Conservation (phyloP, 1,140 invertebrate genomes). For the Hirudo medicinalis region DNA sequence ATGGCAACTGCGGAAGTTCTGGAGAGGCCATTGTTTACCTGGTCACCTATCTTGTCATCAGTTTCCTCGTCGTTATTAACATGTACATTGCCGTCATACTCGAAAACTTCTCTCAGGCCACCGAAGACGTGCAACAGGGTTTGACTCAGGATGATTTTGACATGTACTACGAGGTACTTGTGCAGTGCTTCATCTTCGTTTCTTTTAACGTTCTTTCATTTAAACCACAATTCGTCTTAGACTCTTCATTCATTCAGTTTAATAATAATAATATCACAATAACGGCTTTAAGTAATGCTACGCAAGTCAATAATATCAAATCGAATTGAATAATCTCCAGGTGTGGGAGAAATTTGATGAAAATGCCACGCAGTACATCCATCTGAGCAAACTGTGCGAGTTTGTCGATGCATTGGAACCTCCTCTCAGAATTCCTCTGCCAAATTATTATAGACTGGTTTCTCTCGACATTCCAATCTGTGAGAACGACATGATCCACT, state of each 20-base stretch:
- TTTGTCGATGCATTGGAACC: constrained; percentile 51
- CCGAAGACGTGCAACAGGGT: constrained; percentile 93
- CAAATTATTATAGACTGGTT: constrained; percentile 96
- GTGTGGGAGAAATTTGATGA: constrained; percentile 98
- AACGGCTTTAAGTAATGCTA: too few relatives aligned
- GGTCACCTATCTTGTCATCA: constrained; percentile 87
- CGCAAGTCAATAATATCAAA: too few relatives aligned
- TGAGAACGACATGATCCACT: constrained; percentile 88
- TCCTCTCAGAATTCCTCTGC: constrained; percentile 73
- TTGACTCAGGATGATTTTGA: constrained; percentile 96
- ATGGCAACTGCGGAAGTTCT: constrained; percentile 16
- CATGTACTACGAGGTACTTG: constrained; percentile 77
- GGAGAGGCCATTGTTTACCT: constrained; percentile 53
- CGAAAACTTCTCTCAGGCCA: constrained; percentile 94
- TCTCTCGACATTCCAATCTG: constrained; percentile 97
- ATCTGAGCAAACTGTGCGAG: constrained; percentile 78
- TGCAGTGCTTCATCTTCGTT: neutral
- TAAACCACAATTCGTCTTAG: neutral
- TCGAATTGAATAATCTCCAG: neutral
- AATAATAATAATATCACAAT: neutral
- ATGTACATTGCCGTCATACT: constrained; percentile 99
- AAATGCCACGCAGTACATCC: constrained; percentile 89
- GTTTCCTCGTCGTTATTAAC: constrained; percentile 94
- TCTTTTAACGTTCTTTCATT: neutral
- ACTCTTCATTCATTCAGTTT: neutral